Percentiles rank a stretch among this genome's conserved stretches.
phyloP scores from a whole-genome alignment of 64 coral and sea anemone species.

The Stichodactyla helianthus region DNA sequence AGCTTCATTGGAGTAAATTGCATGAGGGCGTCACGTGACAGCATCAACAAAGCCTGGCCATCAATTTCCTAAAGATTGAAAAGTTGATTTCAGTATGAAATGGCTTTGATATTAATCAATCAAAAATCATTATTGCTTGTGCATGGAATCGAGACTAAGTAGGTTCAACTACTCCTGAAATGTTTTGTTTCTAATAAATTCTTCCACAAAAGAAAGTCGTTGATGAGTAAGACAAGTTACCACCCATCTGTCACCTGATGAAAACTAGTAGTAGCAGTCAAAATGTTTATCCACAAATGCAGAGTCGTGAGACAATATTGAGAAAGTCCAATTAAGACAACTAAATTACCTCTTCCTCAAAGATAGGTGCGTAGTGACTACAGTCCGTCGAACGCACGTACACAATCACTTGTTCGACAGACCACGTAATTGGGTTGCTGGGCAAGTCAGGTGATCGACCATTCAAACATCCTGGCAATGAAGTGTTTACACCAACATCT shows the following conservation, averaged over 20 bases:
- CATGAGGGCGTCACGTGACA: constrained; percentile 97
- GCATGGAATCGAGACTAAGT: too few species aligned
- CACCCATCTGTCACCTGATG: too few species aligned
- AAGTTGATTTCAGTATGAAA: background rate
- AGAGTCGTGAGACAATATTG: background rate
- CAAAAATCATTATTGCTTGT: too few species aligned
- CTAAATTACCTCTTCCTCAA: constrained; percentile 76
- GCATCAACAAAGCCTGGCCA: constrained; percentile 78
- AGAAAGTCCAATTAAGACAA: background rate
- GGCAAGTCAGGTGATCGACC: constrained; percentile 78
- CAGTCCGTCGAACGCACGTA: constrained; percentile 91
- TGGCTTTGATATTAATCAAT: too few species aligned
- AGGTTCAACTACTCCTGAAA: too few species aligned
- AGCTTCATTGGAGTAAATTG: constrained; percentile 98
- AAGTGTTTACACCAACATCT: constrained; percentile 87
- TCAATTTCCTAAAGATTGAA: constrained; percentile 81
- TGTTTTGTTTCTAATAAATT: too few species aligned
- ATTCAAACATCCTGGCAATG: constrained; percentile 89
- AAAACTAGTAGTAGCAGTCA: too few species aligned
- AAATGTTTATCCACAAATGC: background rate
- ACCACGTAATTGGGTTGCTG: constrained; percentile 77
- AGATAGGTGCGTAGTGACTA: constrained; percentile 75
- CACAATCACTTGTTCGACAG: constrained; percentile 77
- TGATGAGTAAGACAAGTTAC: too few species aligned
- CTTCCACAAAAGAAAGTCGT: too few species aligned